Percentiles rank a stretch among this genome's conserved stretches.
These are phyloP conservation scores for Argyrosomus regius DNA, from an alignment of 2,797 vertebrate species.

Conservation along the genomic window DNA sequence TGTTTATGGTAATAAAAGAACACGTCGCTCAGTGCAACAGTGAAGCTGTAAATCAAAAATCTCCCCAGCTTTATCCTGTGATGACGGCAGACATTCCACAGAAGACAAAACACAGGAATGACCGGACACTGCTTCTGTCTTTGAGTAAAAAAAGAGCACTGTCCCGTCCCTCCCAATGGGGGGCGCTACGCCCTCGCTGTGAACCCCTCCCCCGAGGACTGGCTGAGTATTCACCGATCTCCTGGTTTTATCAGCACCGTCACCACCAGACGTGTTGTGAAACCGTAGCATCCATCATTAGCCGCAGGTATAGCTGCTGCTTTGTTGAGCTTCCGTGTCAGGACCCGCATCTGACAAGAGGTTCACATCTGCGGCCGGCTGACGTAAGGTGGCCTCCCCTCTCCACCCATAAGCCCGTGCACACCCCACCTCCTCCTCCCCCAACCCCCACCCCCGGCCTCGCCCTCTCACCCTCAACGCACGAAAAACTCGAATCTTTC, in stretches of 20 bases:
- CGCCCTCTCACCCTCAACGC: slow-evolving; percentile 20
- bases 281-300: slow-evolving; percentile 50
- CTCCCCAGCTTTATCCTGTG: neutral
- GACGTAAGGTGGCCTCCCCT: slow-evolving; percentile 45
- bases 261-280: slow-evolving; percentile 30
- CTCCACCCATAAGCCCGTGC: slow-evolving; percentile 48
- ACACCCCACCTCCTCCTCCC: slow-evolving; percentile 31
- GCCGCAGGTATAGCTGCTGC: slow-evolving; percentile 8
- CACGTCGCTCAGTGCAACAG: neutral
- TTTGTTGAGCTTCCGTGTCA: slow-evolving; percentile 40
- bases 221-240: slow-evolving; percentile 17
- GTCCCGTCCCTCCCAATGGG: slow-evolving; percentile 56
- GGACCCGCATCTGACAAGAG: slow-evolving; percentile 44
- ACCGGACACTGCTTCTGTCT: neutral
- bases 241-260: slow-evolving; percentile 45
- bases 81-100: neutral
- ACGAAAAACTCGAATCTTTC: slow-evolving; percentile 27
- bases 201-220: neutral
- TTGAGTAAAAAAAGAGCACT: slow-evolving; percentile 9
- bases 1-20: neutral
- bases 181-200: slow-evolving; percentile 58
- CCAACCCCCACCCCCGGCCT: slow-evolving; percentile 27
- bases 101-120: neutral
- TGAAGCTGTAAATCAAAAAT: neutral
- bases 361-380: slow-evolving; percentile 46